Percentiles rank a stretch among this genome's conserved stretches.
These are phyloP conservation scores for Synchiropus splendidus DNA, from an alignment of 2,113 vertebrate genomes.

Conservation along the genomic window DNA sequence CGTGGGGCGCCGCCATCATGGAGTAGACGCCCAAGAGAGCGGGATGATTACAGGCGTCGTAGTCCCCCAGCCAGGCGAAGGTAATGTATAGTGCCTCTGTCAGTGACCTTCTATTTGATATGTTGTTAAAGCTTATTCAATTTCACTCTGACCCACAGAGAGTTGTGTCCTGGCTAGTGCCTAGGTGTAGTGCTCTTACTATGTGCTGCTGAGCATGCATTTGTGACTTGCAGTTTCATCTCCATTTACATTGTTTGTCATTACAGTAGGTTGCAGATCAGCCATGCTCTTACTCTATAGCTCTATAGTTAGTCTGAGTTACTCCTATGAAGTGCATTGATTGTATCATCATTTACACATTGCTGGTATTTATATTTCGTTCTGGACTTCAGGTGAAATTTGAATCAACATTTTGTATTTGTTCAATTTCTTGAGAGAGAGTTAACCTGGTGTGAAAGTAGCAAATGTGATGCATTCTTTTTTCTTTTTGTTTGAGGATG, in stretches of 20 bases:
- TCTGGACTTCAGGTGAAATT: too few species aligned
- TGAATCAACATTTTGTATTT: not conserved
- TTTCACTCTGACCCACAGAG: conserved; percentile 26
- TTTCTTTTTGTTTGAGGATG: conserved; percentile 91
- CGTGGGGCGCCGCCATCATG: conserved; percentile 90
- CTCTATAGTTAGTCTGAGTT: too few species aligned
- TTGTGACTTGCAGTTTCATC: conserved; percentile 41
- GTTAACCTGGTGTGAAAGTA: conserved; percentile 31
- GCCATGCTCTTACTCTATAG: too few species aligned
- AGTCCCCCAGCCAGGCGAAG: conserved; percentile 83
- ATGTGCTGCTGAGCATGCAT: conserved; percentile 25
- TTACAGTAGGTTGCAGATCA: conserved; percentile 1
- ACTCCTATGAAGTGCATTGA: too few species aligned
- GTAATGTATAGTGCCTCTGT: conserved; percentile 60
- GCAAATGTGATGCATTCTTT: conserved; percentile 62
- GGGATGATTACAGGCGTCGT: conserved; percentile 88
- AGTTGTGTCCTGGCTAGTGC: conserved; percentile 28
- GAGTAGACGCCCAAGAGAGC: conserved; percentile 85
- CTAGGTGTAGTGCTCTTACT: conserved; percentile 14
- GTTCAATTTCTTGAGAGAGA: too few species aligned
- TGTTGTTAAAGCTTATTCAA: conserved; percentile 11
- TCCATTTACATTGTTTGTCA: conserved; percentile 50
- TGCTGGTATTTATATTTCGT: too few species aligned
- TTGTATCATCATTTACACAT: too few species aligned
- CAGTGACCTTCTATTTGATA: too few species aligned